Conservation (phyloP, 2,113 vertebrate species). For the Ictidomys tridecemlineatus region DNA sequence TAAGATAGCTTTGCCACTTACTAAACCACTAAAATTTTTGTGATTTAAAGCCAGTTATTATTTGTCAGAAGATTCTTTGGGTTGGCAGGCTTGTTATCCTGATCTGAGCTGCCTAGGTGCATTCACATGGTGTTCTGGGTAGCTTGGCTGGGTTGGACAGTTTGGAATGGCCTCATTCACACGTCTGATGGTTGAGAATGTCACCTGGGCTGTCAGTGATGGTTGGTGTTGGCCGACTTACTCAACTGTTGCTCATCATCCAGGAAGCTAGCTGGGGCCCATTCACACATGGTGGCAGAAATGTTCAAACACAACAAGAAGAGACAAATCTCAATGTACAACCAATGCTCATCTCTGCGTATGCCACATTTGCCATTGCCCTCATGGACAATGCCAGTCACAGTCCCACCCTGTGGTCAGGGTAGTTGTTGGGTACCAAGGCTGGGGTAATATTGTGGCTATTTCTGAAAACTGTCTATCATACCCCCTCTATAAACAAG, state of each 20-base stretch:
- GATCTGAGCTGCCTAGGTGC: neutral
- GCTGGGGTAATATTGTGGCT: neutral
- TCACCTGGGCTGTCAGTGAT: neutral
- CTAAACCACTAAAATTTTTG: neutral
- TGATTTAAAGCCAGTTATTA: neutral
- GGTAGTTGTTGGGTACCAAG: neutral
- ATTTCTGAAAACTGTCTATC: neutral
- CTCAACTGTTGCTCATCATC: neutral
- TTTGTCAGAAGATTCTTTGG: constrained; percentile 19
- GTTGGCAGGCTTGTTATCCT: neutral
- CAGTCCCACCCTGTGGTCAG: neutral
- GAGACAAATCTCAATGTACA: neutral
- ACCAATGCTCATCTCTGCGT: neutral
- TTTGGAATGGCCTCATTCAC: neutral
- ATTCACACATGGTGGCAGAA: neutral
- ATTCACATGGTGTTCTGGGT: neutral
- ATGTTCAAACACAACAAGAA: neutral
- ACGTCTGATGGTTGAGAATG: neutral
- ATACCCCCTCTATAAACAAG: neutral
- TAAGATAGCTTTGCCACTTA: neutral
- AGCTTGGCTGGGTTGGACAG: neutral
- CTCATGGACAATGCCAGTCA: neutral
- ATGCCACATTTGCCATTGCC: neutral
- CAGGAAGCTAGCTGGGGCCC: neutral
- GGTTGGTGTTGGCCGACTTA: neutral